phyloP scores from a whole-genome alignment of 2,888 invertebrate genomes.

The Drosophila neoperkinsi region DNA sequence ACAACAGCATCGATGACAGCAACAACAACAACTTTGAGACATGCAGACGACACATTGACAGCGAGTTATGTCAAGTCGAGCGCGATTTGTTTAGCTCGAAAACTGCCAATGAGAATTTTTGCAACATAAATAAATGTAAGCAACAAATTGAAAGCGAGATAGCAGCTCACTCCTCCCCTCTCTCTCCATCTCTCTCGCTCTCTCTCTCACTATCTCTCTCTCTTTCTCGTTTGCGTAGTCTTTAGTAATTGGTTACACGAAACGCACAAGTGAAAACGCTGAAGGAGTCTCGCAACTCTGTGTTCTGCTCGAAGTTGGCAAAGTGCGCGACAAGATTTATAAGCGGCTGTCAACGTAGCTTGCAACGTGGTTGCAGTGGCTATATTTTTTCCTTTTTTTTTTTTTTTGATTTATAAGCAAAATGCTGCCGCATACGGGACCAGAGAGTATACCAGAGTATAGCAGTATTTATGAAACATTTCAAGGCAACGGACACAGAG shows the following conservation, averaged over 20 bases:
- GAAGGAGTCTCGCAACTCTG: conserved; percentile 5
- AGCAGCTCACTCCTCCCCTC: conserved; percentile 6
- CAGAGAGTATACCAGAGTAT: conserved; percentile 10
- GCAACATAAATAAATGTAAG: conserved; percentile 71
- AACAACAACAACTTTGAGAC: conserved; percentile 69
- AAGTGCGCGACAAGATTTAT: conserved; percentile 82
- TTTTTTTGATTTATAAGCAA: conserved; percentile 80
- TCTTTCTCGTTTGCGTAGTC: conserved; percentile 33
- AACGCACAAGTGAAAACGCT: conserved; percentile 67
- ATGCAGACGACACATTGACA: conserved; percentile 80
- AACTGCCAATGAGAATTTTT: conserved; percentile 74
- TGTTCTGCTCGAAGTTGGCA: conserved; percentile 13
- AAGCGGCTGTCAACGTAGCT: conserved; percentile 79
- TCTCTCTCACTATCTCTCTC: neutral
- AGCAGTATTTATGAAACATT: conserved; percentile 80
- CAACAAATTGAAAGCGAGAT: conserved; percentile 76
- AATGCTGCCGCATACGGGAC: conserved; percentile 70
- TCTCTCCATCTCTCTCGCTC: neutral
- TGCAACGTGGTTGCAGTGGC: conserved; percentile 29
- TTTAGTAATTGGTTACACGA: conserved; percentile 79
- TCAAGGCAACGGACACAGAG: conserved; percentile 75
- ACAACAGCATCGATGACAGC: conserved; percentile 39
- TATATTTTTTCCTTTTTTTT: conserved; percentile 37
- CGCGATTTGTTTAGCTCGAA: conserved; percentile 75
- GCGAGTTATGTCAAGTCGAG: conserved; percentile 78